Conservation (phyloP, 1,140 invertebrate genomes). For the Orussus abietinus region DNA sequence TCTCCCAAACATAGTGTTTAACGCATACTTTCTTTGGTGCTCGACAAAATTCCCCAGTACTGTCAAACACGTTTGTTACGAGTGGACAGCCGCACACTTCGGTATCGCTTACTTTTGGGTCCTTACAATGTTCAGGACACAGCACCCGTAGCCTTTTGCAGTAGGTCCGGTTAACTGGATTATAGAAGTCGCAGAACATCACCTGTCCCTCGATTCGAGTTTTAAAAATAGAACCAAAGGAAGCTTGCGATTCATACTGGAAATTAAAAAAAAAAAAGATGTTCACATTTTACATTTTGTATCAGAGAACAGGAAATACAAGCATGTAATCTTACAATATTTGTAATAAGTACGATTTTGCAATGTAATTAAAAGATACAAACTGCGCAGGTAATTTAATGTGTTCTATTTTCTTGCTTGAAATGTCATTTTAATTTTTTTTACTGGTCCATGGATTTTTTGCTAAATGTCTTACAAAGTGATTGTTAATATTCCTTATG, state of each 20-base stretch:
- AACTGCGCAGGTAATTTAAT: too few species aligned
- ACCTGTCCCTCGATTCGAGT: conserved; percentile 91
- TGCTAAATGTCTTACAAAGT: too few species aligned
- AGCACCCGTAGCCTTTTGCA: conserved; percentile 93
- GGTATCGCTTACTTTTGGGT: conserved; percentile 79
- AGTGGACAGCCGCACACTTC: conserved; percentile 92
- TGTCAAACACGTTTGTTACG: conserved; percentile 75
- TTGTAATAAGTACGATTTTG: conserved; percentile 10
- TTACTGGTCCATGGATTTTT: too few species aligned
- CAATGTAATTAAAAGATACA: too few species aligned
- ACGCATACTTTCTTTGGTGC: conserved; percentile 88
- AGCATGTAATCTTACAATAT: conserved; percentile 1
- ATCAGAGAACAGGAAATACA: conserved; percentile 10
- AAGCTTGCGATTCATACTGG: conserved; percentile 92
- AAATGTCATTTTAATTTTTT: too few species aligned
- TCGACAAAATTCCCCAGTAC: conserved; percentile 78
- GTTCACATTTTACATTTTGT: conserved; percentile 8
- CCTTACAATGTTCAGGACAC: conserved; percentile 97
- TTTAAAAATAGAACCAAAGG: conserved; percentile 92
- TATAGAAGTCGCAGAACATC: conserved; percentile 98
- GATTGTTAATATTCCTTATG: too few species aligned
- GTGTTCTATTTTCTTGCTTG: too few species aligned
- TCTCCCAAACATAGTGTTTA: conserved; percentile 95
- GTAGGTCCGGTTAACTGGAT: conserved; percentile 84
- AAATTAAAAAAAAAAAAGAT: conserved; percentile 28